These are phyloP conservation scores for Papilio demoleus DNA, from an alignment of 2,888 invertebrate species.

Conservation along the genomic window DNA sequence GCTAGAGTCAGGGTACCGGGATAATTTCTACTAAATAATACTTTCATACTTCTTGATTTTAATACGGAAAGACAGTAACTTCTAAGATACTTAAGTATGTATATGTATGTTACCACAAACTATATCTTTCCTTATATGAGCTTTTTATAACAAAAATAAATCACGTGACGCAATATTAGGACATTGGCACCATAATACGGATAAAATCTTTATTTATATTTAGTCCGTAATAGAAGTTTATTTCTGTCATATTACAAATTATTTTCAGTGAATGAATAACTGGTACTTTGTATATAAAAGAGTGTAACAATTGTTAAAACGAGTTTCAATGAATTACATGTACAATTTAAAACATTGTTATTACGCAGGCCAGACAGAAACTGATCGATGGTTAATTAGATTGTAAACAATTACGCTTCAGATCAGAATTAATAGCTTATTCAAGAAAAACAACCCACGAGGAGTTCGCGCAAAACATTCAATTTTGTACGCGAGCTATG, in stretches of 20 bases:
- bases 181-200: not conserved
- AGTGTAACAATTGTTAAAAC: not conserved
- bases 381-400: conserved; percentile 27
- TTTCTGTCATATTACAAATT: not conserved
- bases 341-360: conserved; percentile 7
- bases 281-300: not conserved
- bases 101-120: no score
- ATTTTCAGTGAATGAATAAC: no score
- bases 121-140: not conserved
- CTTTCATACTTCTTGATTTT: no score
- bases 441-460: not conserved
- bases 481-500: conserved; percentile 14
- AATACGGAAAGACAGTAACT: no score
- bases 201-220: not conserved
- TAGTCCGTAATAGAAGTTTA: not conserved
- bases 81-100: no score
- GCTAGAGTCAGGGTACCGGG: no score
- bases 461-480: conserved; percentile 16
- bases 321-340: not conserved
- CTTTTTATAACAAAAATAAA: not conserved
- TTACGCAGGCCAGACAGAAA: conserved; percentile 17
- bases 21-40: no score
- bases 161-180: not conserved
- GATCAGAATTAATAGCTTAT: conserved; percentile 26
- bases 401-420: conserved; percentile 27